Evolutionary conservation across 2,888 invertebrate species (phyloP).

Genomic region (Molorchus minor): DNA sequence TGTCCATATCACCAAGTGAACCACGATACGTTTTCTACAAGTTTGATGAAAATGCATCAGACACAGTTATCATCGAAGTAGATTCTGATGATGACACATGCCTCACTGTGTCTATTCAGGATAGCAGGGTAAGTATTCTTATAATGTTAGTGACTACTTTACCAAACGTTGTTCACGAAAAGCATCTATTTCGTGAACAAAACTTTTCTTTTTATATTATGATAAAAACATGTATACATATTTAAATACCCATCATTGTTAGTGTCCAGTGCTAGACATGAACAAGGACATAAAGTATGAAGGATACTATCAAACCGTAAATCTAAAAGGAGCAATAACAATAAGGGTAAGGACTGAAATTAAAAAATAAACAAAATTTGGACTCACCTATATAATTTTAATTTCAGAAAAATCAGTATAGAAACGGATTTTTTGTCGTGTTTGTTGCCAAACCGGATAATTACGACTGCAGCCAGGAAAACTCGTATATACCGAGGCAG

Average conservation of each 20-base stretch:
- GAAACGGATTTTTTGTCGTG: conserved; percentile 80
- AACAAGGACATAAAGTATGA: conserved; percentile 79
- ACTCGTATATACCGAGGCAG: conserved; percentile 51
- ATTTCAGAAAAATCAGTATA: conserved; percentile 73
- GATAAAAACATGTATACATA: background rate
- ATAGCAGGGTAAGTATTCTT: conserved; percentile 69
- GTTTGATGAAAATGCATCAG: conserved; percentile 59
- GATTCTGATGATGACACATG: conserved; percentile 75
- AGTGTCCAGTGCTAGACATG: conserved; percentile 88
- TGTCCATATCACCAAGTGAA: conserved; percentile 64
- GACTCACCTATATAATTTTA: no score
- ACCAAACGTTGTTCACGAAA: background rate
- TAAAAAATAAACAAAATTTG: no score
- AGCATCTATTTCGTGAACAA: background rate
- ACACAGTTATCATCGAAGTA: conserved; percentile 69
- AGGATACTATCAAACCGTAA: conserved; percentile 81
- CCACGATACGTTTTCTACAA: conserved; percentile 71
- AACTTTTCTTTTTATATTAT: background rate
- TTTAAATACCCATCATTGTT: conserved; percentile 49
- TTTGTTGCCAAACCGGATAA: conserved; percentile 78
- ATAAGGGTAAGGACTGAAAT: conserved; percentile 76
- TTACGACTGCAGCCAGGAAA: conserved; percentile 64
- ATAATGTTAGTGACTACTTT: background rate
- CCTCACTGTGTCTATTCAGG: conserved; percentile 82
- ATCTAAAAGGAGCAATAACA: conserved; percentile 78